These are phyloP conservation scores for Malthinus seriepunctatus DNA, from an alignment of 2,888 invertebrate species.

Conservation along the genomic window DNA sequence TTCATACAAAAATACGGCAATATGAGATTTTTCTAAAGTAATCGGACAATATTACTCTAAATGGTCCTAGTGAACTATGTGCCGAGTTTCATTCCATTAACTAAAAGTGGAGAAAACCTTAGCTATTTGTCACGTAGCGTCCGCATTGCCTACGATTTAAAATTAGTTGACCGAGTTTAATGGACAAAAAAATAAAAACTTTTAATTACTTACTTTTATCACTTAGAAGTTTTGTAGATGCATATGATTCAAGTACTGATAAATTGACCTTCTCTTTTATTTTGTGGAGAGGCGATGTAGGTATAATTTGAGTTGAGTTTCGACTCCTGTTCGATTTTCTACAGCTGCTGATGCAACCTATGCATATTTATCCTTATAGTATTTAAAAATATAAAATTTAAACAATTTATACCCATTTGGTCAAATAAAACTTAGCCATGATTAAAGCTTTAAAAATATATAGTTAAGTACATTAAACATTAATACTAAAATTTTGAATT, in stretches of 20 bases:
- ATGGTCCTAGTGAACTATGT: too few relatives aligned
- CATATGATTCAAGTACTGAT: not conserved
- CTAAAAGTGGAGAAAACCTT: too few relatives aligned
- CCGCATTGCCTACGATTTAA: too few relatives aligned
- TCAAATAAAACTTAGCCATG: slow-evolving; percentile 5
- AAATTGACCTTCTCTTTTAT: not conserved
- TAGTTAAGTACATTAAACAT: slow-evolving; percentile 15
- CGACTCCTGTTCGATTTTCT: not conserved
- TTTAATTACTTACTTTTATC: too few relatives aligned
- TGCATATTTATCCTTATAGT: not conserved
- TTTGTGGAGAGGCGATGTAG: not conserved
- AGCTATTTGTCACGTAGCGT: too few relatives aligned
- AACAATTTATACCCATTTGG: slow-evolving; percentile 12
- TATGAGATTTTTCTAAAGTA: too few relatives aligned
- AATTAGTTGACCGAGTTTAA: too few relatives aligned
- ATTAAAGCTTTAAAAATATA: not conserved
- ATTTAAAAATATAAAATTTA: not conserved
- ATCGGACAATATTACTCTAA: too few relatives aligned
- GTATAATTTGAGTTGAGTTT: not conserved
- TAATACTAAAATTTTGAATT: slow-evolving; percentile 12
- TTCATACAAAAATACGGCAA: too few relatives aligned
- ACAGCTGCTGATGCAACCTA: slow-evolving; percentile 13
- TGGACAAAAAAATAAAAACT: too few relatives aligned
- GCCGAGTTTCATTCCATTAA: too few relatives aligned
- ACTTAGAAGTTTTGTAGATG: not conserved